Conservation (phyloP, 2,888 invertebrate species). For the Cantharis flavilabris region DNA sequence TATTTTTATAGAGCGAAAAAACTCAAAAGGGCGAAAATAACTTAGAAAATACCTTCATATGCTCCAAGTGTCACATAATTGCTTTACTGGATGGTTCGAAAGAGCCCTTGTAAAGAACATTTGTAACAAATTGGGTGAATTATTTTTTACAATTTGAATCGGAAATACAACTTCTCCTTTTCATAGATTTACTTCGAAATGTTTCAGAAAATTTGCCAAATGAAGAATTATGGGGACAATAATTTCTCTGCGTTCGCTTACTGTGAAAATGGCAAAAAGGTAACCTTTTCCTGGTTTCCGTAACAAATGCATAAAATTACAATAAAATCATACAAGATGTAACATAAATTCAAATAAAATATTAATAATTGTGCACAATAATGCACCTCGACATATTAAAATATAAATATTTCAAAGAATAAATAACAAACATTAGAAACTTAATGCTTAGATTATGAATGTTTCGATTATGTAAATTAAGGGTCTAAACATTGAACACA, state of each 20-base stretch:
- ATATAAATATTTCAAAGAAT: conserved; percentile 21
- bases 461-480: conserved; percentile 32
- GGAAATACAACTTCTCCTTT: too few species aligned
- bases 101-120: too few species aligned
- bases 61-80: too few species aligned
- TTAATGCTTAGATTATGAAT: conserved; percentile 31
- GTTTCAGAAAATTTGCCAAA: neutral
- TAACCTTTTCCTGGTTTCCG: neutral
- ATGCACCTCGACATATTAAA: conserved; percentile 21
- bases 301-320: neutral
- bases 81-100: too few species aligned
- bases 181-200: too few species aligned
- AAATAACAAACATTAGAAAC: conserved; percentile 29
- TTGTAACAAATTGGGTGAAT: too few species aligned
- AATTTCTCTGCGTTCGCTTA: neutral
- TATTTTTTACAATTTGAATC: too few species aligned
- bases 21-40: too few species aligned
- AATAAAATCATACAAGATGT: neutral
- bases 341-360: neutral
- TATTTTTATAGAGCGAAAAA: too few species aligned
- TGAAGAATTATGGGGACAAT: neutral
- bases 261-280: neutral
- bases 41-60: too few species aligned
- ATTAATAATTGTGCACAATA: neutral
- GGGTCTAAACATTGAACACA: conserved; percentile 17